Evolutionary conservation across 1,140 invertebrate genomes (phyloP).

Genomic region (Hycleus phaleratus): DNA sequence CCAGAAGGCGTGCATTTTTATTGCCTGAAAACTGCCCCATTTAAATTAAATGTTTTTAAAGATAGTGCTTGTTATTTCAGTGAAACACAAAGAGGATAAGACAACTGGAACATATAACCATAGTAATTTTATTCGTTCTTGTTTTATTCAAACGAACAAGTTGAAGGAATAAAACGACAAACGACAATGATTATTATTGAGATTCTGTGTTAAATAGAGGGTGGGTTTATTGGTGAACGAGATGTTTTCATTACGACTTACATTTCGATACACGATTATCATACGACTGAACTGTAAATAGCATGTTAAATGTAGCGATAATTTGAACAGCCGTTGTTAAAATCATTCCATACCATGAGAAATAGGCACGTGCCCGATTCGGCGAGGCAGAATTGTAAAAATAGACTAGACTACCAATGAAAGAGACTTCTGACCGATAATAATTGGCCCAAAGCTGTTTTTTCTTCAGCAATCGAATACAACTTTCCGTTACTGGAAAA

Average conservation of each 20-base stretch:
- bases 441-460: constrained; percentile 8
- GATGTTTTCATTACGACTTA: constrained; percentile 12
- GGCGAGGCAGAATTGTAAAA: constrained; percentile 13
- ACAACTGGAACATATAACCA: too few species aligned
- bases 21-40: constrained; percentile 42
- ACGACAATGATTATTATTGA: too few species aligned
- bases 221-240: too few species aligned
- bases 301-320: constrained; percentile 13
- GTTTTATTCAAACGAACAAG: too few species aligned
- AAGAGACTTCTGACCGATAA: not conserved
- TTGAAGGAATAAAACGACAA: too few species aligned
- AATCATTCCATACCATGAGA: constrained; percentile 9
- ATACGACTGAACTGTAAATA: constrained; percentile 11
- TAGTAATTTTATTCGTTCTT: too few species aligned
- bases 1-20: constrained; percentile 44
- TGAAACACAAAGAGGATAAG: not conserved
- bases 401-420: not conserved
- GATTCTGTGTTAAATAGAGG: too few species aligned
- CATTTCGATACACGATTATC: constrained; percentile 13
- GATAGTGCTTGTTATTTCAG: constrained; percentile 28
- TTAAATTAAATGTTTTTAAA: constrained; percentile 40
- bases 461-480: constrained; percentile 2
- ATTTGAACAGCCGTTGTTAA: constrained; percentile 9
- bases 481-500: constrained; percentile 1
- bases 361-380: constrained; percentile 9